Conservation (phyloP, 1,140 invertebrate species). For the Drosophila oshimai region DNA sequence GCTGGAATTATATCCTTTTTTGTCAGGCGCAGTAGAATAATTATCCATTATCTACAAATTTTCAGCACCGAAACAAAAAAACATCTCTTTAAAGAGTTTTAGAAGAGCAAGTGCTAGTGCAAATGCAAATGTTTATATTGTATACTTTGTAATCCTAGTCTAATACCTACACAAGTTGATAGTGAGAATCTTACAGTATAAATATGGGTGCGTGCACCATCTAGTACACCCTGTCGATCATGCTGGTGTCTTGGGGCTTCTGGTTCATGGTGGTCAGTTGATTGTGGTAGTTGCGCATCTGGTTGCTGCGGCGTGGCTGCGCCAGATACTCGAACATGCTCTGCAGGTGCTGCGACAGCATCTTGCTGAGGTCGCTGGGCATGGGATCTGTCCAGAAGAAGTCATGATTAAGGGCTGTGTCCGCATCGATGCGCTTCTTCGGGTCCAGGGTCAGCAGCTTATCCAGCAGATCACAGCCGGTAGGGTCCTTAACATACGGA, state of each 20-base stretch:
- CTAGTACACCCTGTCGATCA: conserved; percentile 82
- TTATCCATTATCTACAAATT: no score
- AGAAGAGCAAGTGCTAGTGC: conserved; percentile 4
- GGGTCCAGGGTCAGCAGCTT: conserved; percentile 96
- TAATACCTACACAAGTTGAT: neutral
- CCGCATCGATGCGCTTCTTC: conserved; percentile 93
- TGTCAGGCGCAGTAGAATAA: no score
- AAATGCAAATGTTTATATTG: neutral
- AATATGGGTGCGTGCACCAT: neutral
- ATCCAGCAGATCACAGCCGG: conserved; percentile 96
- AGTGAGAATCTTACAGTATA: conserved; percentile 15
- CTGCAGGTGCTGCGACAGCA: conserved; percentile 96
- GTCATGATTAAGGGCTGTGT: conserved; percentile 97
- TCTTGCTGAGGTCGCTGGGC: conserved; percentile 95
- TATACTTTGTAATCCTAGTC: neutral
- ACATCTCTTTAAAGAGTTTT: neutral
- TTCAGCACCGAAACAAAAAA: no score
- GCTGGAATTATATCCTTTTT: no score
- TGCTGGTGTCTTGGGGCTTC: conserved; percentile 81
- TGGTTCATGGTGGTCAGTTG: conserved; percentile 78
- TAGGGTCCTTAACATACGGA: conserved; percentile 95
- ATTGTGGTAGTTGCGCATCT: conserved; percentile 88
- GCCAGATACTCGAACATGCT: conserved; percentile 99
- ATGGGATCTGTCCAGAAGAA: conserved; percentile 99
- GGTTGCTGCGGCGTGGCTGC: conserved; percentile 88